Conservation (phyloP, 1,140 invertebrate genomes). For the fruit fly (Drosophila melanogaster) region DNA sequence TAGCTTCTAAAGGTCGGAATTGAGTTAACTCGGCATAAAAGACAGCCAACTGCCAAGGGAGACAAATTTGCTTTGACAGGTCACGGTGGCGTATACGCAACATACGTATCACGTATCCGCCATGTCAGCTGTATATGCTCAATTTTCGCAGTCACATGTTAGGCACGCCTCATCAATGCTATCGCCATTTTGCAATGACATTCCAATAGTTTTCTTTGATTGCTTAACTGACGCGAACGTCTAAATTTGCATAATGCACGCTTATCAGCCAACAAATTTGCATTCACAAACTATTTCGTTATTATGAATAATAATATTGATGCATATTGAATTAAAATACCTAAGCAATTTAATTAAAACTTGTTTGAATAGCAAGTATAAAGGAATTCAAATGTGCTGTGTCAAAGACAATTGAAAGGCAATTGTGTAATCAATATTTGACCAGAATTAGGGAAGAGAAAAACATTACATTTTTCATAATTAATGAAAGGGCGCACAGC, state of each 20-base stretch:
- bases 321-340: conserved; percentile 1
- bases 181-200: conserved; percentile 12
- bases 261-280: conserved; percentile 6
- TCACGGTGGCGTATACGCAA: conserved; percentile 59
- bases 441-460: conserved; percentile 9
- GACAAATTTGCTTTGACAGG: conserved; percentile 23
- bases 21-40: conserved; percentile 60
- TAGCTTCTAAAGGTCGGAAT: conserved; percentile 62
- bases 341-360: conserved; percentile 10
- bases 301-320: conserved; percentile 4
- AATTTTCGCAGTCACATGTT: conserved; percentile 8
- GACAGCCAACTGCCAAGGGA: conserved; percentile 29
- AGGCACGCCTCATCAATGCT: conserved; percentile 20
- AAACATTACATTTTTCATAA: conserved; percentile 36
- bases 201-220: conserved; percentile 16
- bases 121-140: conserved; percentile 14
- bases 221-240: background rate
- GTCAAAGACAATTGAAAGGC: conserved; percentile 41
- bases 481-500: conserved; percentile 28
- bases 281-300: conserved; percentile 14
- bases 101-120: conserved; percentile 52
- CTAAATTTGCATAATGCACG: conserved; percentile 34
- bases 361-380: conserved; percentile 4
- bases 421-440: conserved; percentile 48
- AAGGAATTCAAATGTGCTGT: background rate